Percentiles rank a stretch among this genome's conserved stretches.
These are phyloP conservation scores for Heliothis virescens DNA, from an alignment of 1,140 invertebrate genomes.

Conservation along the genomic window DNA sequence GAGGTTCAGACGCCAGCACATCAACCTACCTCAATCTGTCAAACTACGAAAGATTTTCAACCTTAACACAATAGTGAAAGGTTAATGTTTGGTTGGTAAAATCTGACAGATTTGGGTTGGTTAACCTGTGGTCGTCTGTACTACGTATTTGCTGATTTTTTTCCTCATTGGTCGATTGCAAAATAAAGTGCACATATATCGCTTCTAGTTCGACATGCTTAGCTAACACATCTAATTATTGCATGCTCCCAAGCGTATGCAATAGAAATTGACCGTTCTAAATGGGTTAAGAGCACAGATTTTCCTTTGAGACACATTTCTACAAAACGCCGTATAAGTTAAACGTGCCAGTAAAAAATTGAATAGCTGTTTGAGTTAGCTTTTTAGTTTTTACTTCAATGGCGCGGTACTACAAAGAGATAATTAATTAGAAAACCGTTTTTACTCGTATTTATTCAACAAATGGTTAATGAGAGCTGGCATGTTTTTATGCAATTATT, in stretches of 20 bases:
- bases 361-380: not conserved
- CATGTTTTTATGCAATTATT: not conserved
- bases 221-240: slow-evolving; percentile 23
- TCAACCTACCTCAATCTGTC: too few species aligned
- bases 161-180: too few species aligned
- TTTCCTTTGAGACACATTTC: slow-evolving; percentile 2
- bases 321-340: not conserved
- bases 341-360: not conserved
- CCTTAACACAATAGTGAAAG: too few species aligned
- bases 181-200: not conserved
- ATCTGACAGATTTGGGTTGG: too few species aligned
- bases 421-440: slow-evolving; percentile 1
- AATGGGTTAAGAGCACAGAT: slow-evolving; percentile 7
- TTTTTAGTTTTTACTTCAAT: not conserved
- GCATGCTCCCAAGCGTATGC: not conserved
- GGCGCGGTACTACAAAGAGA: not conserved
- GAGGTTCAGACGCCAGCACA: too few species aligned
- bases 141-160: too few species aligned
- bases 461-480: not conserved
- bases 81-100: too few species aligned
- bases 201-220: not conserved
- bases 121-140: too few species aligned
- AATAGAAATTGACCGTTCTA: slow-evolving; percentile 20
- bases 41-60: too few species aligned
- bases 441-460: not conserved